These are phyloP conservation scores for Dicyrtomina minuta DNA, from an alignment of 2,888 invertebrate species.

Conservation along the genomic window DNA sequence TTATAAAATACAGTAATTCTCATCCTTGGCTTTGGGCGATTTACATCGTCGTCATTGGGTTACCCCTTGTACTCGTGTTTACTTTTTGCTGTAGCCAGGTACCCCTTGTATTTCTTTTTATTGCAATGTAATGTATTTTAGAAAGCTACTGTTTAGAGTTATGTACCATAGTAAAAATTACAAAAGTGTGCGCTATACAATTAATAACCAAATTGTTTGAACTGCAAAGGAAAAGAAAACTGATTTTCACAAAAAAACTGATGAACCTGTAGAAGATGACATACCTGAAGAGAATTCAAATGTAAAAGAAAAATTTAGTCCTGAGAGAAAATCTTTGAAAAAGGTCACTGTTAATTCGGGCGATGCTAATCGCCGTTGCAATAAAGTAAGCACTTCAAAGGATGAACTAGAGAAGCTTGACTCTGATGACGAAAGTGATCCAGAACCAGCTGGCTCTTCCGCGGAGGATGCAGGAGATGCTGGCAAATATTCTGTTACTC, in stretches of 20 bases:
- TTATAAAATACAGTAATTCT: constrained; percentile 74
- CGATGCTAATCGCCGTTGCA: neutral
- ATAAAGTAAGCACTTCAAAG: constrained; percentile 33
- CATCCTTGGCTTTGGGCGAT: constrained; percentile 90
- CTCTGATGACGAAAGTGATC: constrained; percentile 53
- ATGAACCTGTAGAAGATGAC: constrained; percentile 41
- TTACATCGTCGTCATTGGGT: constrained; percentile 73
- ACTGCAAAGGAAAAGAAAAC: constrained; percentile 31
- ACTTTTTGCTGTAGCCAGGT: constrained; percentile 70
- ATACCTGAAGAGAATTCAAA: constrained; percentile 59
- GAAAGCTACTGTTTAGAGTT: no score
- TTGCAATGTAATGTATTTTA: no score
- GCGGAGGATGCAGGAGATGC: constrained; percentile 51
- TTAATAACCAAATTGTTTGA: constrained; percentile 17
- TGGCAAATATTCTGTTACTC: constrained; percentile 52
- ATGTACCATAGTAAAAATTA: no score
- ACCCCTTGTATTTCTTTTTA: constrained; percentile 3
- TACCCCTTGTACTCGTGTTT: constrained; percentile 75
- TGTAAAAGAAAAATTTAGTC: constrained; percentile 68
- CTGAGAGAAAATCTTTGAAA: constrained; percentile 63
- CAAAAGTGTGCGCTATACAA: no score
- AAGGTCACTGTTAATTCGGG: neutral
- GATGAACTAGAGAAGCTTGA: constrained; percentile 53
- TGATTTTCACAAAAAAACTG: constrained; percentile 40
- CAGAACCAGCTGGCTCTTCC: constrained; percentile 41